A percentile compares a stretch with the other conserved stretches of the same genome.
Conservation (phyloP, 1,140 invertebrate genomes). For the Psix sp. region DNA sequence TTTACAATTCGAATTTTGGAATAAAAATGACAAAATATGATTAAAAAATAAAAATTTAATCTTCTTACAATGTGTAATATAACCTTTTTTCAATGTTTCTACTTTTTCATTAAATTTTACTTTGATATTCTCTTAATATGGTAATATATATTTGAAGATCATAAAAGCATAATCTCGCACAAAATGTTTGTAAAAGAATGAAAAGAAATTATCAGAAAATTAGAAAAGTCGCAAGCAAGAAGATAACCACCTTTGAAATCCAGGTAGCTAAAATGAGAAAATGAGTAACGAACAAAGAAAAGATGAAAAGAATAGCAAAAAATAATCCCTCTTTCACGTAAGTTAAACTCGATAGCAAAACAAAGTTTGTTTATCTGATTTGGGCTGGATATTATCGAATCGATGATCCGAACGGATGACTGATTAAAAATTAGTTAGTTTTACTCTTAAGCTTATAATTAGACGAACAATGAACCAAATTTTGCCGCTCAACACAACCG, state of each 20-base stretch:
- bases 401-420: slow-evolving; percentile 3
- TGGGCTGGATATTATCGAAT: slow-evolving; percentile 1
- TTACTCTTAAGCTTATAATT: slow-evolving; percentile 1
- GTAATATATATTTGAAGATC: too few species aligned
- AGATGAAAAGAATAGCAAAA: background rate
- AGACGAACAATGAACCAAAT: background rate
- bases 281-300: slow-evolving; percentile 6
- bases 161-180: slow-evolving; percentile 1
- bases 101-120: too few species aligned
- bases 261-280: slow-evolving; percentile 18
- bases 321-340: slow-evolving; percentile 19
- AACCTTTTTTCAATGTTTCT: background rate
- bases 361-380: slow-evolving; percentile 17
- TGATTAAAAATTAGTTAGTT: background rate
- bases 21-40: too few species aligned
- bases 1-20: too few species aligned
- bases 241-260: slow-evolving; percentile 17
- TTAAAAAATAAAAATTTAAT: too few species aligned
- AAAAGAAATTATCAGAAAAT: slow-evolving; percentile 19
- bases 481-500: background rate
- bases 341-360: slow-evolving; percentile 7
- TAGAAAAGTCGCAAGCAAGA: slow-evolving; percentile 19
- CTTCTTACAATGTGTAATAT: too few species aligned
- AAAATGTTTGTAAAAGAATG: slow-evolving; percentile 3
- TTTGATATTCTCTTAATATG: too few species aligned